Evolutionary conservation across 2,113 vertebrate species (phyloP), one percentile per base, ranked within the genome.

Genomic region (Vidua chalybeata): DNA sequence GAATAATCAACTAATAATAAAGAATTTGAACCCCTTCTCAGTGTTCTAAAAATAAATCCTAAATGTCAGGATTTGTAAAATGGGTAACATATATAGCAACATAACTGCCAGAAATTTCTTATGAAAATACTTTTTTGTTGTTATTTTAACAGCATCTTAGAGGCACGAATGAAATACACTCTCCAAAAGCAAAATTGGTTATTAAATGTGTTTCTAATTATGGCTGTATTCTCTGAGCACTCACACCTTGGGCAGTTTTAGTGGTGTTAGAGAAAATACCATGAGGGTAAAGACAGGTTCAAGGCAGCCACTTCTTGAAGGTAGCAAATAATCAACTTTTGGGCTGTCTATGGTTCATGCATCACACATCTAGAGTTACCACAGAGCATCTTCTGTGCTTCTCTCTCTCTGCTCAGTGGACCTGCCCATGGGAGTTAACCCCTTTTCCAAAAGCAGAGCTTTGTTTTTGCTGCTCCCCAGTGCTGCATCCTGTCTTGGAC

Each of bases 151-250:
- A 46, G 18, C 13, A 3, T 67, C 39, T 85, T 84, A n/a, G 46
- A 31, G 27, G 13, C 49, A 87, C 27, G 52, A 91, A 87, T 85
- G 1, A 82, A 94, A 89, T 81, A 10, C 9, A 43, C 79, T 72
- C 35, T 91, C 43, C 76, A 68, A 71, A 96, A 89, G 28, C 39
- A 87, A 63, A 94, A 90, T 52, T 28, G 12, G 52, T 81, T 79
- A 56, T 92, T 27, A 71, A 76, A 23, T 9, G 0, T 69, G 26
- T 55, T 90, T 63, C 35, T 88, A 61, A 81, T 94, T 58, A 68
- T 35, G 61, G 13, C 58, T 64, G 13, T 3, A 2, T 62, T 94
- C 27, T 84, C 61, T 75, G 54, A 64, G 27, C 28, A 13, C 13
- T 79, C 35, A 22, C 19, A 56, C 49, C 2, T 0, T 43, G 45